phyloP scores from a whole-genome alignment of 1,140 invertebrate genomes.

The Glossosoma conforme region DNA sequence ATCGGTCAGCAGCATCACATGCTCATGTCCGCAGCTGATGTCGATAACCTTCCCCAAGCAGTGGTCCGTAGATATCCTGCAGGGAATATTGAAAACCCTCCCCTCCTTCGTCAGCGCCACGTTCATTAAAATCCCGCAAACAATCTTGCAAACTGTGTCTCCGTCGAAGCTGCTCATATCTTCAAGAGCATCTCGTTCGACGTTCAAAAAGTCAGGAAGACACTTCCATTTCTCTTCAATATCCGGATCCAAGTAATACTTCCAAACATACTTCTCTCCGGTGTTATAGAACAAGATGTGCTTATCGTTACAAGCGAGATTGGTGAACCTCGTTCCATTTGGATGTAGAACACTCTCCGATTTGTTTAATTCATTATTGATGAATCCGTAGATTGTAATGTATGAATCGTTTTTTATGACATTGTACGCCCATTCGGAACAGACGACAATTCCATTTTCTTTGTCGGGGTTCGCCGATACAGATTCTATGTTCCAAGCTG shows the following conservation, averaged over 20 bases:
- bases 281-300: constrained; percentile 23
- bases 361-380: constrained; percentile 1
- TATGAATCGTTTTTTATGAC: constrained; percentile 16
- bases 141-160: constrained; percentile 39
- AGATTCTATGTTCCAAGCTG: constrained; percentile 7
- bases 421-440: constrained; percentile 28
- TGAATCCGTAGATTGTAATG: constrained; percentile 24
- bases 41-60: constrained; percentile 54
- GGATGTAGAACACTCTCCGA: constrained; percentile 11
- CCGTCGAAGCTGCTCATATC: neutral
- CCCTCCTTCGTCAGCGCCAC: constrained; percentile 50
- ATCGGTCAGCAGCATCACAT: constrained; percentile 66
- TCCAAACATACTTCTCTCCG: constrained; percentile 20
- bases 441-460: too few species aligned
- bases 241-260: constrained; percentile 20
- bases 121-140: constrained; percentile 41
- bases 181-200: constrained; percentile 2
- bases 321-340: constrained; percentile 5
- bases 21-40: constrained; percentile 73
- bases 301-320: constrained; percentile 22
- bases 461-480: too few species aligned
- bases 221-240: constrained; percentile 21
- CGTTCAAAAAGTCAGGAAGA: constrained; percentile 22
- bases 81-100: constrained; percentile 56
- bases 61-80: constrained; percentile 50